These are phyloP conservation scores for Leptinotarsa peninsularis DNA, from an alignment of 2,888 invertebrate genomes.

Conservation along the genomic window DNA sequence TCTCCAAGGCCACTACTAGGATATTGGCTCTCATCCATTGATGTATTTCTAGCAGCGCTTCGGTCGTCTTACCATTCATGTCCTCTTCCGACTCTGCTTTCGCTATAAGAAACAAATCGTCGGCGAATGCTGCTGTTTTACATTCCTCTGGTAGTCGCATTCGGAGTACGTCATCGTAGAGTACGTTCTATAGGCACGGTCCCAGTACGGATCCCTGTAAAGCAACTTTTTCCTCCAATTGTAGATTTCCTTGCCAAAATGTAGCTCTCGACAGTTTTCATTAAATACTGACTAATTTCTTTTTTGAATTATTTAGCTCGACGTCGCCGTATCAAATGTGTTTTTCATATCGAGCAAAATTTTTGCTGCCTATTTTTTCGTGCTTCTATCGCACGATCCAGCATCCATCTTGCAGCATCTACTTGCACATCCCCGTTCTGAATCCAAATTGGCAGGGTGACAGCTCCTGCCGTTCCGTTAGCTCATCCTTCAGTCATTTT, in stretches of 20 bases:
- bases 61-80: slow-evolving; percentile 22
- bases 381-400: not conserved
- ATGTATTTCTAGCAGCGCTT: not conserved
- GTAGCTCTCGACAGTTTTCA: not conserved
- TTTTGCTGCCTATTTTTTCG: not conserved
- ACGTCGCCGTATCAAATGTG: not conserved
- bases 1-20: no score
- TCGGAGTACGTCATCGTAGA: slow-evolving; percentile 5
- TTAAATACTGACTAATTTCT: not conserved
- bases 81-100: slow-evolving; percentile 6
- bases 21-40: no score
- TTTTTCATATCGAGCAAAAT: not conserved
- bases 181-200: not conserved
- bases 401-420: not conserved
- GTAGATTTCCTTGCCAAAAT: not conserved
- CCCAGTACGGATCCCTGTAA: slow-evolving; percentile 5
- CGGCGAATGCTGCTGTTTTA: slow-evolving; percentile 28
- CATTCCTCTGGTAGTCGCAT: slow-evolving; percentile 9
- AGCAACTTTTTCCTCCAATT: not conserved
- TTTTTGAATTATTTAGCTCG: not conserved
- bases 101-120: slow-evolving; percentile 29
- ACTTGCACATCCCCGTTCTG: slow-evolving; percentile 6
- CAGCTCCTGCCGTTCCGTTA: not conserved
- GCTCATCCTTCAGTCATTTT: not conserved
- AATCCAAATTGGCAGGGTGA: slow-evolving; percentile 23